phyloP scores from a whole-genome alignment of 1,140 invertebrate species.

The Megathymus violae region DNA sequence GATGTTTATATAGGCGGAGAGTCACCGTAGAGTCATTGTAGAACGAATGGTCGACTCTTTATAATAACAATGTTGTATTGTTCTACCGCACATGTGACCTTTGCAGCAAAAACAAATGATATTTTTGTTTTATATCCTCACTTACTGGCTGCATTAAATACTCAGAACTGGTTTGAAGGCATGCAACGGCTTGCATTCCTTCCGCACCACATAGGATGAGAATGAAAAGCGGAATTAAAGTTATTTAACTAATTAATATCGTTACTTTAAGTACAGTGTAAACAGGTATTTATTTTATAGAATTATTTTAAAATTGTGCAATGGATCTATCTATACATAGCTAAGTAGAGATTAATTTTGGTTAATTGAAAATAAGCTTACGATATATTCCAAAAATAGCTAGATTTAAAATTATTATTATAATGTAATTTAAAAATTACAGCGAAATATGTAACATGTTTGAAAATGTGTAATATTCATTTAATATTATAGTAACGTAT shows the following conservation, averaged over 20 bases:
- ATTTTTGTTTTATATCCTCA: conserved; percentile 44
- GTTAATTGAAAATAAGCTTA: no score
- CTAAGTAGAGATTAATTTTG: no score
- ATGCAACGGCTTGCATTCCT: conserved; percentile 17
- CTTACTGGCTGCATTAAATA: no score
- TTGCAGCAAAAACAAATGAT: conserved; percentile 49
- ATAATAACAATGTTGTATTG: conserved; percentile 63
- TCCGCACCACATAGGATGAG: not conserved
- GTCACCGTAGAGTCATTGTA: conserved; percentile 35
- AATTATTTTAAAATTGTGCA: not conserved
- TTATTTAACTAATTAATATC: not conserved
- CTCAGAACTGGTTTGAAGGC: conserved; percentile 12
- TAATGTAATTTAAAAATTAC: conserved; percentile 1
- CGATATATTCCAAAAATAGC: no score
- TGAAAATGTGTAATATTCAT: no score
- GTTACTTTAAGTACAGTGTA: not conserved
- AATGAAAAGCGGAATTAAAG: not conserved
- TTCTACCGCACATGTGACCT: conserved; percentile 50
- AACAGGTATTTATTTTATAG: no score
- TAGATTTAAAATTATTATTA: no score
- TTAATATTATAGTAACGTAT: no score
- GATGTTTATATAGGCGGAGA: conserved; percentile 51
- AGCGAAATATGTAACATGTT: no score
- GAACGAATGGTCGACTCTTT: conserved; percentile 42
- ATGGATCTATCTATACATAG: no score